These are phyloP conservation scores for Venusia cambrica DNA, from an alignment of 2,888 invertebrate genomes.

Conservation along the genomic window DNA sequence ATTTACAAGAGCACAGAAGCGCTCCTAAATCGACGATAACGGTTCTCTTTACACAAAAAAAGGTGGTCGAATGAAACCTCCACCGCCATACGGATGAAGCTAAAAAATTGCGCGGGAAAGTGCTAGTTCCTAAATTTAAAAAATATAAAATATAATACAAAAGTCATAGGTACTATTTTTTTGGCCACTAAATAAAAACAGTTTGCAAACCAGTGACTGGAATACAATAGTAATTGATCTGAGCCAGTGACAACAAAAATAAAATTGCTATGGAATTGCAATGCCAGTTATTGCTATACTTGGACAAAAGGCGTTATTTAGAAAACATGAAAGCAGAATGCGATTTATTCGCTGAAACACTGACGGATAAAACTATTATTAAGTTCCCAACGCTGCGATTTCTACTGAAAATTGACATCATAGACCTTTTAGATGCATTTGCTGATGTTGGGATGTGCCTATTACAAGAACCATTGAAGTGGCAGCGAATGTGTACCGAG, in stretches of 20 bases:
- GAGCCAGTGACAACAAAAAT: background rate
- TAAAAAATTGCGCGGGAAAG: too few species aligned
- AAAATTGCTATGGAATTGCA: slow-evolving; percentile 46
- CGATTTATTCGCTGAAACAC: slow-evolving; percentile 42
- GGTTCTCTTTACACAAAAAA: too few species aligned
- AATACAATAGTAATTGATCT: too few species aligned
- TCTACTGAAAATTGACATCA: slow-evolving; percentile 56
- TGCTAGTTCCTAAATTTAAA: too few species aligned
- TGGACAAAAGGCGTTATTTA: slow-evolving; percentile 55
- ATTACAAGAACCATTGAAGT: slow-evolving; percentile 57
- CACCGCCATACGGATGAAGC: too few species aligned
- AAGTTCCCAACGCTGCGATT: slow-evolving; percentile 63
- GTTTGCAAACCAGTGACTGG: too few species aligned
- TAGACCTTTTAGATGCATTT: slow-evolving; percentile 52
- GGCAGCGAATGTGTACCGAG: slow-evolving; percentile 49
- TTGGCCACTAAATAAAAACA: too few species aligned
- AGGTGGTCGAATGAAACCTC: too few species aligned
- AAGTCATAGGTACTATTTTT: too few species aligned
- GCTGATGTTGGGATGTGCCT: slow-evolving; percentile 51
- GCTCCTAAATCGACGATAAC: too few species aligned
- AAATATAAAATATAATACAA: too few species aligned
- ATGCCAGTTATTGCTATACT: slow-evolving; percentile 58
- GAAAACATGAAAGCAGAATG: slow-evolving; percentile 49
- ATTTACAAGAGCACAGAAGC: too few species aligned
- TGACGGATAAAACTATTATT: slow-evolving; percentile 39